Percentiles rank a stretch among this genome's conserved stretches.
Conservation (phyloP, 2,113 vertebrate genomes). For the Bothrops jararaca region DNA sequence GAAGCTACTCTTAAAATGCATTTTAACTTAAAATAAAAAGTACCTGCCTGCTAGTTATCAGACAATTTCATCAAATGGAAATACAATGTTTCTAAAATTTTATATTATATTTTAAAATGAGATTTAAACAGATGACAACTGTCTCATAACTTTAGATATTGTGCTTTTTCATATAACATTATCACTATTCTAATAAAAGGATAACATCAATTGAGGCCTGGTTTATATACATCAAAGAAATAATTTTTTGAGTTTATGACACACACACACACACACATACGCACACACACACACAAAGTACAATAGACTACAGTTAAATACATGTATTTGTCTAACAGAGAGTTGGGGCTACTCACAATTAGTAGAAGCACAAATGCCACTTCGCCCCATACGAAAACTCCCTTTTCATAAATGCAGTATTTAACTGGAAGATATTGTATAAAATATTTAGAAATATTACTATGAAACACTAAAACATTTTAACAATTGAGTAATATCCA, state of each 20-base stretch:
- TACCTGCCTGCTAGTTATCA: background rate
- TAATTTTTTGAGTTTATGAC: conserved; percentile 36
- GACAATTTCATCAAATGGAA: conserved; percentile 1
- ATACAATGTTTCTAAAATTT: background rate
- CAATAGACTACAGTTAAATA: conserved; percentile 51
- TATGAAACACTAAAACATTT: conserved; percentile 46
- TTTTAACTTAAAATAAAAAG: background rate
- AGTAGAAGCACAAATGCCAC: conserved; percentile 59
- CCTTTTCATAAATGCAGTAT: conserved; percentile 63
- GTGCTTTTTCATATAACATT: conserved; percentile 19
- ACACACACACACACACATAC: conserved; percentile 46
- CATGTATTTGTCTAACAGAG: conserved; percentile 53
- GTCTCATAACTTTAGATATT: background rate
- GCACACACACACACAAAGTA: conserved; percentile 49
- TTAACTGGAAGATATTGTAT: conserved; percentile 61
- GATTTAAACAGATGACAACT: background rate
- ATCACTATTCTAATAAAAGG: conserved; percentile 35
- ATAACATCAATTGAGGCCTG: conserved; percentile 24
- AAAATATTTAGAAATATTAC: conserved; percentile 51
- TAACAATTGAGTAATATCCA: conserved; percentile 44
- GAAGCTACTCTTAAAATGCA: background rate
- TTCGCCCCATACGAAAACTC: conserved; percentile 62
- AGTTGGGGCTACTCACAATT: conserved; percentile 53
- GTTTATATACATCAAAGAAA: conserved; percentile 16
- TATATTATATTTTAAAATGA: background rate